Conservation (phyloP, 2,113 vertebrate species). For the Benitochromis conjunctus region DNA sequence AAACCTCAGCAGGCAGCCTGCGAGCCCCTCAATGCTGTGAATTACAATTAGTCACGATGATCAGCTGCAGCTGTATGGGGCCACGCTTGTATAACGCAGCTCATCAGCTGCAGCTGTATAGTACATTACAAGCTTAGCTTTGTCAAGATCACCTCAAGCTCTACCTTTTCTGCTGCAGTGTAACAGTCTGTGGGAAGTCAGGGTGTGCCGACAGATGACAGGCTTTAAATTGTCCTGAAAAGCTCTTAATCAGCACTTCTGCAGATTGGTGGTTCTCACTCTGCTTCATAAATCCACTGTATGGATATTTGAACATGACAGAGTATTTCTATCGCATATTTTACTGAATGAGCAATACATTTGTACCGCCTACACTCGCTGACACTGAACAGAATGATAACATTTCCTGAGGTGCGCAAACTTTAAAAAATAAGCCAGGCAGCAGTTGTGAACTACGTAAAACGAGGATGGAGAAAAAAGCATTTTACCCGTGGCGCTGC, state of each 20-base stretch:
- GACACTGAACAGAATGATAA: not conserved
- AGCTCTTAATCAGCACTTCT: not conserved
- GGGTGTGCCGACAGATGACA: not conserved
- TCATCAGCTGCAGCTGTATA: not conserved
- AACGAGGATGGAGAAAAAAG: not conserved
- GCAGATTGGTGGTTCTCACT: not conserved
- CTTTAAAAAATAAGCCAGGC: not conserved
- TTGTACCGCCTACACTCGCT: not conserved
- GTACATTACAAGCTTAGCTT: not conserved
- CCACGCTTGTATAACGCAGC: conserved; percentile 1
- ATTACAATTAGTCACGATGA: not conserved
- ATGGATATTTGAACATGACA: not conserved
- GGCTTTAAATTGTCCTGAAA: not conserved
- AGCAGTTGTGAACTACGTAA: not conserved
- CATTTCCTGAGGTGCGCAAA: not conserved
- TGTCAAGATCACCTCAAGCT: conserved; percentile 11
- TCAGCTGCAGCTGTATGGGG: not conserved
- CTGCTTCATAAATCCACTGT: not conserved
- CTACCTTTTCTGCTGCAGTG: not conserved
- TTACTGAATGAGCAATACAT: not conserved
- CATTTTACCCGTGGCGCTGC: conserved; percentile 26
- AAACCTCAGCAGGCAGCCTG: not conserved
- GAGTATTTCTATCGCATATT: not conserved
- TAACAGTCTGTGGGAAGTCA: not conserved
- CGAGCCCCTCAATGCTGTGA: not conserved